Base-by-base conservation (phyloP, 2,888 invertebrate species). In the Halocaridina rubra region DNA sequence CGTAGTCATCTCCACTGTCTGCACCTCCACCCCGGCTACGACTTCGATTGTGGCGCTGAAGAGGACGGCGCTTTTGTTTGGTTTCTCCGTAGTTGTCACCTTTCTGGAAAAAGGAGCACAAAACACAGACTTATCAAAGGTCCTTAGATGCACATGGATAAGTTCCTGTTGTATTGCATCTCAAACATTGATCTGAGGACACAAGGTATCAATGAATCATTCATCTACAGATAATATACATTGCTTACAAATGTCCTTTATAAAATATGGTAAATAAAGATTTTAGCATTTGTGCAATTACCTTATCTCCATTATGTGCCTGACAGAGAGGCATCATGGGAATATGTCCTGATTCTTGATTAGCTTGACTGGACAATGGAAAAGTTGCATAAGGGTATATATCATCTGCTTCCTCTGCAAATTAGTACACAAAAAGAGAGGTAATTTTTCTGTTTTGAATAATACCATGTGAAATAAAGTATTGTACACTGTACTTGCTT, bases 1-100 rank as follows among this genome's bases (percentile, higher is more conserved):
- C 81, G 85, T 87, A 87, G 79, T 87, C 87, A 32, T 87, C 87
- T 19, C 84, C 85, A 64, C 84, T 84, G 78, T 85, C 87, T 8
- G 72, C 87, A 46, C 72, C 22, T 3, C 82, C 77, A 27, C 81
- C 69, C 3, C 81, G 71, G 53, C 85, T 81, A 7, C 79, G 72
- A 29, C 85, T 81, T 32, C 86, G 74, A 57, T 78, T 86, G 22
- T 80, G 76, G 74, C 72, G 80, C 5, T 74, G 86, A 39, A 69
- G 79, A 27, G 80, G 82, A 24, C 77, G 64, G 16, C 78, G 84
- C 64, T 77, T 85, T 30, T 79, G 61, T 78, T 86, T 81, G 53
- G 53, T 74, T 33, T 86, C 81, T 29, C 81, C 86, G 67, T 86
- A 86, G 13, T 67, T 74, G 32, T 86, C 86, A 72, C 78, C 74